Evolutionary conservation across 2,797 vertebrate genomes (phyloP).

Genomic region (Cetoscarus ocellatus): DNA sequence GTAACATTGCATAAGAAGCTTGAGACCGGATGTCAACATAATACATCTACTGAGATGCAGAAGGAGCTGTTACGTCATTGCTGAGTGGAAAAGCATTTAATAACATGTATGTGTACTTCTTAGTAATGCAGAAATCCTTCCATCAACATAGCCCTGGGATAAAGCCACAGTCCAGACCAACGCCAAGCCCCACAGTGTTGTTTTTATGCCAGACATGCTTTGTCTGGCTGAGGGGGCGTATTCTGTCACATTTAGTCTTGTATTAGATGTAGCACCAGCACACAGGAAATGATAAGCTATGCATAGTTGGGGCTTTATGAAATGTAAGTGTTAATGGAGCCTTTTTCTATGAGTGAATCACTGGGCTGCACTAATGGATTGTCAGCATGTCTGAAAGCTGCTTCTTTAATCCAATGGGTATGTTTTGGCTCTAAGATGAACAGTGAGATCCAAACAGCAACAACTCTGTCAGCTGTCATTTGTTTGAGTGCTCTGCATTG

Average conservation of each 20-base stretch:
- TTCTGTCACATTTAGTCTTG: constrained; percentile 36
- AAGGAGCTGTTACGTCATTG: constrained; percentile 60
- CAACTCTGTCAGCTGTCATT: constrained; percentile 51
- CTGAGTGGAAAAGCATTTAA: constrained; percentile 50
- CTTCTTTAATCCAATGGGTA: constrained; percentile 70
- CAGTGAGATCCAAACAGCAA: constrained; percentile 54
- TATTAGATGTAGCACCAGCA: constrained; percentile 41
- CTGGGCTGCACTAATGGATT: constrained; percentile 74
- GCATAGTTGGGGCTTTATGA: constrained; percentile 60
- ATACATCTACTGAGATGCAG: constrained; percentile 39
- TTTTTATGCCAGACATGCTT: constrained; percentile 48
- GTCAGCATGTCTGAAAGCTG: constrained; percentile 74
- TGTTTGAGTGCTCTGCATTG: constrained; percentile 53
- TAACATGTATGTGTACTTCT: constrained; percentile 22
- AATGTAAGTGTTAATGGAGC: constrained; percentile 71
- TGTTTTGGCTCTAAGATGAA: constrained; percentile 65
- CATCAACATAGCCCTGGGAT: constrained; percentile 28
- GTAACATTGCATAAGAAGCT: constrained; percentile 64
- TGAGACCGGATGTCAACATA: constrained; percentile 33
- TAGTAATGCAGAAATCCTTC: constrained; percentile 51
- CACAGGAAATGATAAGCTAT: constrained; percentile 55
- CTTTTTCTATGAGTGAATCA: constrained; percentile 60
- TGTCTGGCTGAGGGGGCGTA: constrained; percentile 27
- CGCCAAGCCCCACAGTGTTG: constrained; percentile 21
- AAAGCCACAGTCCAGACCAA: constrained; percentile 24